Evolutionary conservation across 2,797 vertebrate genomes (phyloP), one percentile per base, ranked within the genome.

Genomic region (Sebastes melanostomus): DNA sequence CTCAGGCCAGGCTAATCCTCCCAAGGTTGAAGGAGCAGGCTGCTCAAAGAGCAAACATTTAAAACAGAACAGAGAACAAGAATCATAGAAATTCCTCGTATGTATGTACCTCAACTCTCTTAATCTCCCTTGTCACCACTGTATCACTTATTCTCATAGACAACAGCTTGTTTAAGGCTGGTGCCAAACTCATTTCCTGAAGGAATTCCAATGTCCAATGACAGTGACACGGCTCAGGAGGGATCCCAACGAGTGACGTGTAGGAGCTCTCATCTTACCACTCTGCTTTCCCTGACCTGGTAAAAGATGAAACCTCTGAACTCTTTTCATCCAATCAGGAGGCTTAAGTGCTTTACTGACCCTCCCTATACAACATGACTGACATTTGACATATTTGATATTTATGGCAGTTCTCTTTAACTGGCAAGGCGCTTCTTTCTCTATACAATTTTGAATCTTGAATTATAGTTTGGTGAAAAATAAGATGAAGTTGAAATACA

Each of bases 331-430:
- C 82, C 83, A 80, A 85, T 91, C 79, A 89, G 86, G 59, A 87
- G 82, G 86, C 84, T 90, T 90, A 89, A 88, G 83, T 78, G 66
- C 82, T 89, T 83, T 88, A 65, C 77, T 80, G 81, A 81, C 86
- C 86, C 85, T 77, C 88, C 78, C 86, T 88, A 88, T 90, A 91
- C 70, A 69, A 61, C 55, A 75, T 77, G 74, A 66, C 4, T 80
- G 66, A 83, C 82, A 73, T 75, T 82, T 81, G 27, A 80, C 69
- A 80, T 72, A 22, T 71, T 66, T 69, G 34, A 78, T 63, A 81
- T 79, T 78, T 77, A 66, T 65, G 29, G 25, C 2, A 30, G 6
- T 10, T 70, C 1, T 59, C 22, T 56, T 75, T 55, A 38, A 55
- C 22, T n/a, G 54, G 6, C 56, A 29, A n/a, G 2, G 50, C 3